Evolutionary conservation across 2,113 vertebrate genomes (phyloP).

Genomic region (Pimephales promelas): DNA sequence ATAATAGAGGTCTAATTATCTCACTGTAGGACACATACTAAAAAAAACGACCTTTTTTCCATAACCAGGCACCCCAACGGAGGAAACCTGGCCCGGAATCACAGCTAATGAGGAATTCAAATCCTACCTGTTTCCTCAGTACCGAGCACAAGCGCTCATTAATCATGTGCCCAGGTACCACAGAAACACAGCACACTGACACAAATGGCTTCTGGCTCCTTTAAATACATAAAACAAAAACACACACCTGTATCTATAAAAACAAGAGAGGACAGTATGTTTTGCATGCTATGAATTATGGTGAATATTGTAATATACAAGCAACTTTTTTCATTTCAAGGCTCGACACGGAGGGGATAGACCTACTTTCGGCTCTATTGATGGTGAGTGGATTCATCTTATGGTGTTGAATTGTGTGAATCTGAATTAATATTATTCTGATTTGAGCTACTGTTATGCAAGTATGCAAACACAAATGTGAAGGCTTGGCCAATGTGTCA

Average conservation of each 20-base stretch:
- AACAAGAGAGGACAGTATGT: background rate
- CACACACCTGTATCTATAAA: background rate
- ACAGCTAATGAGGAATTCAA: slow-evolving; percentile 84
- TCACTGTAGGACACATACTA: slow-evolving; percentile 8
- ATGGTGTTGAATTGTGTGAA: no score
- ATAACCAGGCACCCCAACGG: slow-evolving; percentile 85
- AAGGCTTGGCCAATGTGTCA: background rate
- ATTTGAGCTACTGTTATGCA: background rate
- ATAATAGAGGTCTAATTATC: slow-evolving; percentile 12
- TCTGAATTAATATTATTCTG: no score
- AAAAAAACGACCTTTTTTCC: background rate
- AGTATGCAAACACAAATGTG: background rate
- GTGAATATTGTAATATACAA: background rate
- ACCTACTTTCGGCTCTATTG: slow-evolving; percentile 82
- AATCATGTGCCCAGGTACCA: slow-evolving; percentile 91
- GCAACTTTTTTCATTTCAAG: slow-evolving; percentile 67
- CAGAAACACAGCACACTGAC: background rate
- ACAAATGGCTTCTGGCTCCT: slow-evolving; percentile 10
- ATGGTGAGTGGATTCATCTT: slow-evolving; percentile 77
- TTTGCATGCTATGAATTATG: slow-evolving; percentile 26
- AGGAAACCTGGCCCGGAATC: slow-evolving; percentile 90
- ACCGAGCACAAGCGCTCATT: slow-evolving; percentile 86
- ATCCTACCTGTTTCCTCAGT: slow-evolving; percentile 85
- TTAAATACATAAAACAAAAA: slow-evolving; percentile 24
- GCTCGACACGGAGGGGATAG: slow-evolving; percentile 90